Evolutionary conservation across 1,140 invertebrate species (phyloP), one percentile per base, ranked within the genome.

Genomic region (Bombus consobrinus): DNA sequence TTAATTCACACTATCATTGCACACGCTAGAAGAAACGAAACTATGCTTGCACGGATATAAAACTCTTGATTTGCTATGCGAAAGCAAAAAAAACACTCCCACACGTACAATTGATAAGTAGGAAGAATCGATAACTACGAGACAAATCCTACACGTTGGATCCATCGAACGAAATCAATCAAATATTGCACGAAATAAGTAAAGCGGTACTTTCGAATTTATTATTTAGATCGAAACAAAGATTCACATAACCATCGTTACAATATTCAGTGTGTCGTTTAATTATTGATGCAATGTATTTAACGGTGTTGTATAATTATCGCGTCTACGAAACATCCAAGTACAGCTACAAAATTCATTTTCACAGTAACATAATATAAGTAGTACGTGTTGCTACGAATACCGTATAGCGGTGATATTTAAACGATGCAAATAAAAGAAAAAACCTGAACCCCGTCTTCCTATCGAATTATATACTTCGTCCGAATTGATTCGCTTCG

Each of bases 61-160:
- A 68, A 68, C 32, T 59, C 6, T 41, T 41, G 57, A 1, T 66
- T 28, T 32, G 22, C 59, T 85, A 80, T 47, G 53, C 57, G 43
- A 59, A 74, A 85, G 71, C 68, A 57, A 28, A n/a, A 5, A 5
- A 32, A 85, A 85, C 83, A 85, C 37, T 81, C 83, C 78, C 84
- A 85, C 59, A 39, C 78, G 59, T 68, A 59, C 66, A 74, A 53
- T 75, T 41, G 71, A 81, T 85, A 73, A 64, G 5, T 53, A 53
- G 18, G 22, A 53, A 22, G 47, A 53, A 53, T 53, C 47, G 47
- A 53, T 22, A 53, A 53, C 18, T 66, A 59, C 18, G 66, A 72
- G 74, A 57, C 25, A 39, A 18, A 6, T 53, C 22, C 43, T 72
- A 43, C 39, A 1, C 28, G 59, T 71, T 53, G 34, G 32, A 53